Percentiles rank a stretch among this genome's conserved stretches.
Conservation (phyloP, 2,888 invertebrate genomes). For the Torymus aiolomorphi region DNA sequence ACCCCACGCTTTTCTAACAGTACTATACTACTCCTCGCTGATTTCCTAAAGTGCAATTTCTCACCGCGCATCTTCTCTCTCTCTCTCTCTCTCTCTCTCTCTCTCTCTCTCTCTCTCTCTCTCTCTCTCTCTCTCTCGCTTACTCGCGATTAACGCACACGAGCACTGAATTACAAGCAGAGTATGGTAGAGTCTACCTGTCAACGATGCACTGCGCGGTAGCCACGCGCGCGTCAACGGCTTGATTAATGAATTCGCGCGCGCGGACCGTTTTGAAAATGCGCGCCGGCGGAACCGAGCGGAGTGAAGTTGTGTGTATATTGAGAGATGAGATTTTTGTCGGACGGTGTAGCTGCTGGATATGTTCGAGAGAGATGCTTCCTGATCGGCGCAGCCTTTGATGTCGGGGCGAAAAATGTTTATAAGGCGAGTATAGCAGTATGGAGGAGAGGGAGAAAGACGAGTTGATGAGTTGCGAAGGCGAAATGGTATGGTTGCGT, state of each 20-base stretch:
- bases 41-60: conserved; percentile 47
- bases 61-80: conserved; percentile 30
- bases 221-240: conserved; percentile 65
- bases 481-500: no score
- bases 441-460: not conserved
- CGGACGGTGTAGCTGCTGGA: no score
- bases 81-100: no score
- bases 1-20: not conserved
- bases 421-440: not conserved
- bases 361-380: no score
- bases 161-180: not conserved
- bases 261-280: conserved; percentile 50
- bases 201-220: conserved; percentile 54
- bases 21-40: not conserved
- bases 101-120: no score
- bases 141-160: not conserved
- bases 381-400: no score
- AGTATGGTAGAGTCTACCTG: conserved; percentile 6
- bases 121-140: no score
- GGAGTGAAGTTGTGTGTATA: no score
- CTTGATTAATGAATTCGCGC: conserved; percentile 68
- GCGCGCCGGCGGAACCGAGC: no score
- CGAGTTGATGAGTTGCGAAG: no score
- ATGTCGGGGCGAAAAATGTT: no score
- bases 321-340: no score